Evolutionary conservation across 2,888 invertebrate species (phyloP), one percentile per base, ranked within the genome.

Genomic region (Congeria kusceri): DNA sequence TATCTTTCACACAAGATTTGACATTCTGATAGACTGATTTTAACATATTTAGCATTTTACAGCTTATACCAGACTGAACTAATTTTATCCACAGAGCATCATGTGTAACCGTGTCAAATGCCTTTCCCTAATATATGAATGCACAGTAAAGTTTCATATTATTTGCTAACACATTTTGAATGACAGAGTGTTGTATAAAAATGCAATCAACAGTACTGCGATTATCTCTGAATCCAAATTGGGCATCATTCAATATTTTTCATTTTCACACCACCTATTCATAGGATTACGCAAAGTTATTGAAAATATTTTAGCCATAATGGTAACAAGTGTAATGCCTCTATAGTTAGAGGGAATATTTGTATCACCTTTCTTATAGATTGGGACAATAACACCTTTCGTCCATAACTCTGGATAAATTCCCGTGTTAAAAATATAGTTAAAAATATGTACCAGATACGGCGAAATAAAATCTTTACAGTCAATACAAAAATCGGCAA

Each of bases 21-120:
- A 74, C 47, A 68, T 39, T 39, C 15, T 62, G 23, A 61, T 80
- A 80, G 18, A 80, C 71, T 44, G 67, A 63, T 61, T 66, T 71
- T 20, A 75, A 44, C 20, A 77, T 63, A 59, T 20, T 59, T 46
- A 80, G 39, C 61, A 77, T 39, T 63, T 66, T 72, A 47, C 76
- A 67, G 53, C 59, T 68, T 18, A 80, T 53, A 25, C 80, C 68
- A 27, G n/a, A 7, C 71, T 68, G 44, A 7, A 56, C 18, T 25
- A 76, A 39, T 63, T 64, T 71, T 53, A 63, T 13, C 74, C 79
- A 79, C 39, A 80, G 44, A 11, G 57, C 56, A 63, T 61, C 56
- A 1, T 64, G 28, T 23, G 28, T 57, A 3, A 80, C 62, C 29
- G 64, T 70, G 44, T 76, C 73, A 61, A 80, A 80, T 18, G 76